Percentiles rank a stretch among this genome's conserved stretches.
These are phyloP conservation scores for Pomatostomus ruficeps DNA, from an alignment of 2,113 vertebrate species.

Conservation along the genomic window DNA sequence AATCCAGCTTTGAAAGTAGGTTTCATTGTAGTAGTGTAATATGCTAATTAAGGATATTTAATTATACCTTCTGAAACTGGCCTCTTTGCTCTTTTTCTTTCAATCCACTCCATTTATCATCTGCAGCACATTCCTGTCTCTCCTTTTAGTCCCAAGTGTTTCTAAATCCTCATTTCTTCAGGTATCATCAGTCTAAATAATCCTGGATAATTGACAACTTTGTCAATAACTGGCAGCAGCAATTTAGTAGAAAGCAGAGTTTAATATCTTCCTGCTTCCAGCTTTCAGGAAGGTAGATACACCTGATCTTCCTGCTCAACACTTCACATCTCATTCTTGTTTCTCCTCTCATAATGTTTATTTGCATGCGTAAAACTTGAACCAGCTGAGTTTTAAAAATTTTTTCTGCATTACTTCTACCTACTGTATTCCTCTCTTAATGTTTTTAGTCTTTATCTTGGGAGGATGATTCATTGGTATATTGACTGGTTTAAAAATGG, in stretches of 20 bases:
- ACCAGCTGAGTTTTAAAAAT: neutral
- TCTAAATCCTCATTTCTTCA: neutral
- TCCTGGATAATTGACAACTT: constrained; percentile 34
- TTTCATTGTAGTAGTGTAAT: neutral
- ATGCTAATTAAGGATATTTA: constrained; percentile 27
- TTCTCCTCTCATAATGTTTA: neutral
- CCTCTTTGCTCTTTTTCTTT: constrained; percentile 4
- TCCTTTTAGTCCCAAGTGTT: neutral
- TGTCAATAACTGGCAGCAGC: constrained; percentile 45
- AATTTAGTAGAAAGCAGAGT: constrained; percentile 16
- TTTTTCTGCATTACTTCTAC: neutral
- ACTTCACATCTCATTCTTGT: neutral
- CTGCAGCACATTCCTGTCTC: neutral
- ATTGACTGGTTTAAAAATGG: neutral
- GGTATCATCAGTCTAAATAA: constrained; percentile 39
- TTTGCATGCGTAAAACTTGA: neutral
- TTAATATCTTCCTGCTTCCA: constrained; percentile 38
- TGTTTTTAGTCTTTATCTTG: neutral
- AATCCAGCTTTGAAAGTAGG: neutral
- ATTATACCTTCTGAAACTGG: neutral
- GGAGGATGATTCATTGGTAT: neutral
- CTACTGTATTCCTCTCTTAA: neutral
- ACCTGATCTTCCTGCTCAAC: constrained; percentile 5
- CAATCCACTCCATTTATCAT: neutral
- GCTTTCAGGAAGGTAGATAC: neutral